Evolutionary conservation across 2,888 invertebrate genomes (phyloP).

Genomic region (Microdon myrmicae): DNA sequence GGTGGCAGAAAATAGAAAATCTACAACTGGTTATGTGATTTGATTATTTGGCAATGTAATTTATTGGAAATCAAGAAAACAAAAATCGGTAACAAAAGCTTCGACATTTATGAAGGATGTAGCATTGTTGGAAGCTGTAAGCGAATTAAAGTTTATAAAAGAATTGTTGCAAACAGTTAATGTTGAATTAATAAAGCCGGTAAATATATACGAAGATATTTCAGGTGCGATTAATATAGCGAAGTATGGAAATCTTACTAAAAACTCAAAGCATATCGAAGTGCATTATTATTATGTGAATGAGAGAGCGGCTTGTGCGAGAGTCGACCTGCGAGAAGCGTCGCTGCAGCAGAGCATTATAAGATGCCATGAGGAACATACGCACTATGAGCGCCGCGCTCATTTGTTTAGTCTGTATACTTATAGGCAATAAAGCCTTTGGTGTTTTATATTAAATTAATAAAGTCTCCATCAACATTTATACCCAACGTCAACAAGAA

Average conservation of each 20-base stretch:
- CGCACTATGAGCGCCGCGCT: too few relatives aligned
- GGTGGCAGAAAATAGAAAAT: constrained; percentile 50
- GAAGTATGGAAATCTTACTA: constrained; percentile 25
- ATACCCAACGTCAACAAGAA: too few relatives aligned
- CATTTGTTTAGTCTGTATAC: too few relatives aligned
- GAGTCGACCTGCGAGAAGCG: too few relatives aligned
- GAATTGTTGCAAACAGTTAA: constrained; percentile 46
- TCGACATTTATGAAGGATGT: constrained; percentile 57
- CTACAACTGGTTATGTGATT: constrained; percentile 58
- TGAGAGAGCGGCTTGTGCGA: too few relatives aligned
- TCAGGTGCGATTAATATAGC: constrained; percentile 54
- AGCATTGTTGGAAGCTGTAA: constrained; percentile 55
- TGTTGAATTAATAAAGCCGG: constrained; percentile 47
- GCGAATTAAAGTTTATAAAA: constrained; percentile 51
- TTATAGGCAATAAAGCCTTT: too few relatives aligned
- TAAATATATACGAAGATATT: constrained; percentile 57
- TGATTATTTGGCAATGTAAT: constrained; percentile 58
- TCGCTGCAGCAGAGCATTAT: too few relatives aligned
- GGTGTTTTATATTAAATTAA: too few relatives aligned
- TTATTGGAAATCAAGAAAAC: constrained; percentile 59
- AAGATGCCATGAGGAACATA: too few relatives aligned
- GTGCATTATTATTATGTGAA: constrained; percentile 53
- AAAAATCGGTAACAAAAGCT: constrained; percentile 56
- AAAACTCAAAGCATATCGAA: constrained; percentile 27
- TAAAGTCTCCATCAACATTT: too few relatives aligned